Conservation (phyloP, 2,797 vertebrate species). For the Aulostomus chinensis region DNA sequence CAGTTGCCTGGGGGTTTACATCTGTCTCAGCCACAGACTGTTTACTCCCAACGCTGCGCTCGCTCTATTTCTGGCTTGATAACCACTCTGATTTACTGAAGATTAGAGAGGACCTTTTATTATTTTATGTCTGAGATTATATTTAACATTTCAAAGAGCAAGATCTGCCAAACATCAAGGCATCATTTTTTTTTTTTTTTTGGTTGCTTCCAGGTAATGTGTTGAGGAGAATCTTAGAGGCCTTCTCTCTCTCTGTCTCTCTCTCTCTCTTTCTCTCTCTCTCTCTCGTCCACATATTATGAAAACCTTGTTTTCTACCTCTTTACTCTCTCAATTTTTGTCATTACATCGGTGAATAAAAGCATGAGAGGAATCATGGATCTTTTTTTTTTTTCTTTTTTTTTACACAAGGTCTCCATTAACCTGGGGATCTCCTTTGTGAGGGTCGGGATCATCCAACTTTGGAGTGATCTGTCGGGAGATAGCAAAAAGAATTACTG, state of each 20-base stretch:
- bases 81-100: slow-evolving; percentile 13
- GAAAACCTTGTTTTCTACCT: no score
- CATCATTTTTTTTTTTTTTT: slow-evolving; percentile 5
- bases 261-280: slow-evolving; percentile 4
- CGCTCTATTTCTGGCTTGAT: slow-evolving; percentile 35
- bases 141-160: slow-evolving; percentile 56
- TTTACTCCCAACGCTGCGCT: slow-evolving; percentile 5
- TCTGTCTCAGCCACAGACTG: slow-evolving; percentile 1
- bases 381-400: no score
- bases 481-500: slow-evolving; percentile 53
- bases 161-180: slow-evolving; percentile 29
- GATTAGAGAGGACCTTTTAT: slow-evolving; percentile 28
- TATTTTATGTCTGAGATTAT: slow-evolving; percentile 43
- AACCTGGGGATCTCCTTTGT: not conserved
- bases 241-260: no score
- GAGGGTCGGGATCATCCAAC: slow-evolving; percentile 50
- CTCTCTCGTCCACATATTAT: no score
- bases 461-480: slow-evolving; percentile 55
- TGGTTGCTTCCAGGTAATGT: no score
- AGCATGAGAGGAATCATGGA: no score
- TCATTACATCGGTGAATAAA: no score
- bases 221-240: no score
- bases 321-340: no score
- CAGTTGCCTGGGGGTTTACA: slow-evolving; percentile 6
- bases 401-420: not conserved